Evolutionary conservation across 2,797 vertebrate species (phyloP).

Genomic region (Pampus argenteus): DNA sequence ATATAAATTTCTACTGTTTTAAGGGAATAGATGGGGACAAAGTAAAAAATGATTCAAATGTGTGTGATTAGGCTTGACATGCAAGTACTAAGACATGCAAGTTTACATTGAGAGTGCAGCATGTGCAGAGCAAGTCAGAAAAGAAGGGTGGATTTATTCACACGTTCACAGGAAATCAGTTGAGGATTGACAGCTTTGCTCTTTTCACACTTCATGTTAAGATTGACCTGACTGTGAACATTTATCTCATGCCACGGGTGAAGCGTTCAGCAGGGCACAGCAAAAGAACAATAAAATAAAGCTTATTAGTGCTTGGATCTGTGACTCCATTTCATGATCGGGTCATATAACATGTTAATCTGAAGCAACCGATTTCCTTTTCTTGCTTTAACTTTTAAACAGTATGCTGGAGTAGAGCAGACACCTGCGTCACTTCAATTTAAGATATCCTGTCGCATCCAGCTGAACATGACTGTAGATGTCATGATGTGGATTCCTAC

Average conservation of each 20-base stretch:
- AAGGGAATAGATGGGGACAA: background rate
- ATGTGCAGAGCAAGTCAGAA: background rate
- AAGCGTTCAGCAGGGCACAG: background rate
- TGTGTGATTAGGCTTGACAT: background rate
- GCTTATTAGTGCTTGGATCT: constrained; percentile 11
- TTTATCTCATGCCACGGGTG: constrained; percentile 36
- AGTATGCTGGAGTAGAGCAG: constrained; percentile 1
- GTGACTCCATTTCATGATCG: constrained; percentile 5
- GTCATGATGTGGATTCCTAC: constrained; percentile 71
- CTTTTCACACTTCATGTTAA: constrained; percentile 30
- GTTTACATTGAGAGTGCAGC: background rate
- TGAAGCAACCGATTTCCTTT: constrained; percentile 1
- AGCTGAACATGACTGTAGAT: background rate
- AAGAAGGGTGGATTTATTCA: constrained; percentile 14
- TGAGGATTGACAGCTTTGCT: constrained; percentile 3
- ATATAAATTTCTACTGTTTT: constrained; percentile 4
- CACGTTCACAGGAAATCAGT: constrained; percentile 51
- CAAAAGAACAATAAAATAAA: background rate
- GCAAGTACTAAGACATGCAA: no score
- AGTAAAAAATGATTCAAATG: background rate
- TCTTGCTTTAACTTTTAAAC: constrained; percentile 15
- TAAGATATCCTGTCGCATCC: background rate
- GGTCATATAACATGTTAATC: background rate
- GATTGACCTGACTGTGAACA: constrained; percentile 21
- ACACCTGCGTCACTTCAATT: background rate